Conservation (phyloP, 2,888 invertebrate species). For the Limnephilus lunatus region DNA sequence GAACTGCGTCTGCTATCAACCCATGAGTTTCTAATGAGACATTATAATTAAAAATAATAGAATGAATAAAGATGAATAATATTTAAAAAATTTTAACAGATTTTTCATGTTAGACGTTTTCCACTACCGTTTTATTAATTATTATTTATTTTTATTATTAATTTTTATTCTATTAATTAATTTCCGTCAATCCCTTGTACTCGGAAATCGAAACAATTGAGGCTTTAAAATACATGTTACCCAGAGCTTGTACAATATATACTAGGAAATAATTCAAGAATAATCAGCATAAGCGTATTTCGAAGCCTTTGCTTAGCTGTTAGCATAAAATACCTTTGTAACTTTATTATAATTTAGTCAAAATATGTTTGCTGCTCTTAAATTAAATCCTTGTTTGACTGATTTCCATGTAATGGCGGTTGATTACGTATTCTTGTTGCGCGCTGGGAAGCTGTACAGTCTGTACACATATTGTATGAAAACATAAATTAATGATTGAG, state of each 20-base stretch:
- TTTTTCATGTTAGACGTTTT: too few relatives aligned
- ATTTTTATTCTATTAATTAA: too few relatives aligned
- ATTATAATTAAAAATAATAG: too few relatives aligned
- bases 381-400: background rate
- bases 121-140: too few relatives aligned
- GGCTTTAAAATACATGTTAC: background rate
- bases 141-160: too few relatives aligned
- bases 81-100: too few relatives aligned
- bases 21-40: too few relatives aligned
- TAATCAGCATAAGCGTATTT: background rate
- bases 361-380: background rate
- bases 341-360: background rate
- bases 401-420: background rate
- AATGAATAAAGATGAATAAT: too few relatives aligned
- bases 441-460: background rate
- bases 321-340: background rate
- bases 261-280: background rate
- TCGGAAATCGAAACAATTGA: background rate
- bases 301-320: background rate
- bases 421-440: slow-evolving; percentile 8
- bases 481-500: slow-evolving; percentile 37
- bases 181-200: background rate
- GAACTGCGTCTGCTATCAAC: too few relatives aligned
- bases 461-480: background rate
- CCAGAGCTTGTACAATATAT: background rate